Evolutionary conservation across 2,113 vertebrate species (phyloP).

Genomic region (Setophaga petechia): DNA sequence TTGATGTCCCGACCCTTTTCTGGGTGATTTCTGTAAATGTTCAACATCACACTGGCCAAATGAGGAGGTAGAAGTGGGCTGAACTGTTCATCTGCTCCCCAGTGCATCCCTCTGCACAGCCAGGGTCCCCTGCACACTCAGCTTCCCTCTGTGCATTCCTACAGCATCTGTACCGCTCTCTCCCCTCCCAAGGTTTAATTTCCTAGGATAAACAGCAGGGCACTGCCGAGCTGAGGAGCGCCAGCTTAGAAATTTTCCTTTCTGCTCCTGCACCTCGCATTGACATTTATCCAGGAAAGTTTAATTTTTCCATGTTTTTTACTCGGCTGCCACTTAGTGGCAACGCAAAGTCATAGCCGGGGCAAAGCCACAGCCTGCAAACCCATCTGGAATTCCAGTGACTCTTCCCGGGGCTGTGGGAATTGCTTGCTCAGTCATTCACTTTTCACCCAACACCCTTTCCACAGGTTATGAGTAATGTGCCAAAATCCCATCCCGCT

Average conservation of each 20-base stretch:
- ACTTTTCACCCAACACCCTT: neutral
- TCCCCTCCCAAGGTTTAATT: neutral
- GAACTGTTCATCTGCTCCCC: neutral
- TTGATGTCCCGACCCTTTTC: neutral
- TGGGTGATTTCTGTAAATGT: neutral
- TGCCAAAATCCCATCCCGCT: neutral
- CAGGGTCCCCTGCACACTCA: neutral
- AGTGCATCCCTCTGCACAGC: neutral
- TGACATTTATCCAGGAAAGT: neutral
- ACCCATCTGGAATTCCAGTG: neutral
- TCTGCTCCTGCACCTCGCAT: neutral
- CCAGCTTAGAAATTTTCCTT: neutral
- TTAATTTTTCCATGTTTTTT: constrained; percentile 65
- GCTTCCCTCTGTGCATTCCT: neutral
- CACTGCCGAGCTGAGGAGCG: neutral
- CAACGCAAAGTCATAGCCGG: constrained; percentile 26
- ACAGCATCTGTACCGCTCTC: neutral
- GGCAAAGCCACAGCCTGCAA: neutral
- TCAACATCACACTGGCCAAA: accelerated
- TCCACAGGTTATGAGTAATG: neutral
- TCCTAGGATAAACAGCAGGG: neutral
- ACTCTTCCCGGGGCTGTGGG: neutral
- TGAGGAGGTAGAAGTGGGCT: neutral
- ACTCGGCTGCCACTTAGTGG: constrained; percentile 78
- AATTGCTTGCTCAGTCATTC: neutral